Evolutionary conservation across 2,113 vertebrate species (phyloP), one percentile per base, ranked within the genome.

Genomic region (Puntigrus tetrazona): DNA sequence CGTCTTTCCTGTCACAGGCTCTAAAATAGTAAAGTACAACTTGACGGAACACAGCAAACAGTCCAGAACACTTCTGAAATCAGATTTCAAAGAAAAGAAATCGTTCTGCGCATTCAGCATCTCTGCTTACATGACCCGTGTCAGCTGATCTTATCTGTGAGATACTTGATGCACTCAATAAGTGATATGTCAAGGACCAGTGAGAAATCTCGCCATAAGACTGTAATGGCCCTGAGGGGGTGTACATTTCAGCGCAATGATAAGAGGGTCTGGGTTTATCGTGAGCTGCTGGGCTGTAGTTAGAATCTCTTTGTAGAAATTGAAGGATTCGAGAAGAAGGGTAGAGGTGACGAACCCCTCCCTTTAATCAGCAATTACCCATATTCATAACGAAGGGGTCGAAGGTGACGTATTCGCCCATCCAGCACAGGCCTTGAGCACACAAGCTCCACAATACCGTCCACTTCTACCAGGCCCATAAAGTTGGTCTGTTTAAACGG

Each of bases 271-370:
- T 76, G 59, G 55, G 80, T 72, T 70, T 27, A 84, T 85, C 77
- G 70, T 52, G 73, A 76, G 73, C 45, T 57, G 34, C 31, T 38
- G 75, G 45, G 73, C 16, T 78, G 50, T 36, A n/a, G 47, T 59
- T 38, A 34, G 47, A 55, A 80, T 84, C 86, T 47, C 36, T 22
- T 47, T 65, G 20, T 59, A 34, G 41, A 20, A 47, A 65, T 45
- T 45, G 4, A 88, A 87, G 89, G 83, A 88, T 89, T 87, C 89
- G 59, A 11, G 76, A 90, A 18, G 78, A 89, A 70, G 67, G 84
- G 55, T 72, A 38, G 72, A 86, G 67, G 76, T 86, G 90, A 84
- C 45, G 85, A 85, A 22, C 25, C 82, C 59, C 65, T 81, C 78
- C 59, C 18, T 73, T 43, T 86, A 65, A 79, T 55, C 22, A n/a